Base-by-base conservation (phyloP, 2,113 vertebrate genomes). In the Xenopus tropicalis region DNA sequence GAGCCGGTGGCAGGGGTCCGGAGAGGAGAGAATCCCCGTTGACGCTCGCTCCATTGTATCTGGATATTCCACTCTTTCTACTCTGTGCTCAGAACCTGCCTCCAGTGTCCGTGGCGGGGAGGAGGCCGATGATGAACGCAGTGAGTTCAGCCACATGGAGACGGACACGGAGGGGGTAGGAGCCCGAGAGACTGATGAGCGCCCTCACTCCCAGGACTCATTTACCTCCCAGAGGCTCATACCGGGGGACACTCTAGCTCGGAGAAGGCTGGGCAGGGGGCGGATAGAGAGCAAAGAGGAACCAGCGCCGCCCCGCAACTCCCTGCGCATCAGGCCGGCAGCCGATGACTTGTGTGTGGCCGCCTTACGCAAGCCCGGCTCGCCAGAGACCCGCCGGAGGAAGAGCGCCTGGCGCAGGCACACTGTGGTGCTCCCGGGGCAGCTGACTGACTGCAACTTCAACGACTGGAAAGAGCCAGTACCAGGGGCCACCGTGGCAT, bases 21-120 rank as follows among this genome's bases (percentile, higher is more conserved):
- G 46, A 52, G 70, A 61, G 37, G 78, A 79, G 22, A 37, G 57
- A 13, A 71, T 79, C 12, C 69, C 78, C 23, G 70, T 58, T n/a
- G 78, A 76, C 43, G 92, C 96, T 0, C 93, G 93, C 74, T 98
- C 96, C 42, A 96, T 98, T 10, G 94, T 97, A 3, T 98, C 96
- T 0, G 96, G 96, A 61, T 97, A 98, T 85, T 98, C 96, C 85
- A 97, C 96, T 3, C 87, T 97, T 63, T 98, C 96, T 83, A 98
- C 96, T 80, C 94, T 66, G 94, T 92, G 92, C 63, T 87, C 86
- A 14, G 87, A 88, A 79, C 80, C 29, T 66, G 85, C 61, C 14
- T 92, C 73, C 88, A 23, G 88, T 84, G 77, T 90, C 90, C 0
- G 93, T 66, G 86, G 93, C 9, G 93, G 88, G 0, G 96, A 97